Evolutionary conservation across 2,113 vertebrate genomes (phyloP).

Genomic region (Pao palembangensis): DNA sequence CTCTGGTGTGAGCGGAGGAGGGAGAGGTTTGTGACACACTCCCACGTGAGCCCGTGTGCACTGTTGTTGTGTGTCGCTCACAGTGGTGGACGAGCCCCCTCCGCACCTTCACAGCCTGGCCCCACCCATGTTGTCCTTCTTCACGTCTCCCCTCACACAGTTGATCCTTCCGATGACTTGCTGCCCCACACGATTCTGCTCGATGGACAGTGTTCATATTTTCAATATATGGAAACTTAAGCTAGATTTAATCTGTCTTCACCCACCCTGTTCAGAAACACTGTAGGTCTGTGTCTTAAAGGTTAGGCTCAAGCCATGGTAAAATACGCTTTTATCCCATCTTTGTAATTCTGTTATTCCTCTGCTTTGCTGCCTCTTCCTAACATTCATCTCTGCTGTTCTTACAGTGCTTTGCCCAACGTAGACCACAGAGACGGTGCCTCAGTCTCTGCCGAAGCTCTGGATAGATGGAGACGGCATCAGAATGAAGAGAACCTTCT

Average conservation of each 20-base stretch:
- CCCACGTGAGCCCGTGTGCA: conserved; percentile 22
- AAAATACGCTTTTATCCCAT: not conserved
- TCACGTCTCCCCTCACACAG: conserved; percentile 13
- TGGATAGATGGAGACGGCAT: conserved; percentile 11
- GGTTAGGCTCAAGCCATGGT: not conserved
- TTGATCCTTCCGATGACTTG: conserved; percentile 13
- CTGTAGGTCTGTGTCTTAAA: not conserved
- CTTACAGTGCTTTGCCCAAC: conserved; percentile 77
- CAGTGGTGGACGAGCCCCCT: conserved; percentile 9
- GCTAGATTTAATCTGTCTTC: conserved; percentile 4
- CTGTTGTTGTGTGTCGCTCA: conserved; percentile 54
- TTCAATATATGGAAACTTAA: not conserved
- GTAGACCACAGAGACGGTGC: conserved; percentile 34
- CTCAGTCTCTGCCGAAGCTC: conserved; percentile 12
- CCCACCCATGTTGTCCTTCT: conserved; percentile 12
- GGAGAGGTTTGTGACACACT: conserved; percentile 82
- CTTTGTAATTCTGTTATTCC: not conserved
- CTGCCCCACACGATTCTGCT: not conserved
- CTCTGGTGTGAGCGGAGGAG: conserved; percentile 82
- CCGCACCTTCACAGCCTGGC: conserved; percentile 41
- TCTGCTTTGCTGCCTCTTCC: not conserved
- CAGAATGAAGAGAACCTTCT: conserved; percentile 33
- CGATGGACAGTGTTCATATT: not conserved
- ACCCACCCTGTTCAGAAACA: not conserved
- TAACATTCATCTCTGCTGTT: conserved; percentile 32